Conservation (phyloP, 1,140 invertebrate species). For the Habropoda laboriosa region DNA sequence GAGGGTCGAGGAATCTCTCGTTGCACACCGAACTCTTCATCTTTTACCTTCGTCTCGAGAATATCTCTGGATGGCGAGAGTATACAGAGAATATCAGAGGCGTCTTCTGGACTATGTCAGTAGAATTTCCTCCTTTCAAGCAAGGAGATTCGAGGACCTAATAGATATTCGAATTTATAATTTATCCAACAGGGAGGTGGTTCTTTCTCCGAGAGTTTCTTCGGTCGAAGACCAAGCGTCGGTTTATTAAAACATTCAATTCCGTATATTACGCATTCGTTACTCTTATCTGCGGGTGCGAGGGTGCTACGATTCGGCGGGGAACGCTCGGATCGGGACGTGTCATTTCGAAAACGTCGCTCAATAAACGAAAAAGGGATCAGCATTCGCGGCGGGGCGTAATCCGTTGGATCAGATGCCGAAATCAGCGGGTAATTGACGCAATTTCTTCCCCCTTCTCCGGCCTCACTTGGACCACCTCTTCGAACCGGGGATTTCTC, state of each 20-base stretch:
- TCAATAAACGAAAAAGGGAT: conserved; percentile 76
- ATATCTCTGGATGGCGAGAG: too few relatives aligned
- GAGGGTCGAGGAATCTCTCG: conserved; percentile 27
- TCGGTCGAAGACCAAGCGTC: neutral
- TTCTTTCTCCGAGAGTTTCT: neutral
- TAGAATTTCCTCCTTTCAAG: neutral
- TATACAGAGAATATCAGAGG: too few relatives aligned
- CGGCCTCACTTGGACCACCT: neutral
- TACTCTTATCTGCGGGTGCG: conserved; percentile 59
- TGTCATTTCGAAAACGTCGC: conserved; percentile 63
- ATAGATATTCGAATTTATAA: too few relatives aligned
- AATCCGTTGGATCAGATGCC: conserved; percentile 76
- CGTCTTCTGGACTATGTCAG: too few relatives aligned
- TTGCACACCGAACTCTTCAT: too few relatives aligned
- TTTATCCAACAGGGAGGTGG: neutral
- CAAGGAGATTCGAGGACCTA: too few relatives aligned
- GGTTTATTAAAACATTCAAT: conserved; percentile 69
- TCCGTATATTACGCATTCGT: conserved; percentile 65
- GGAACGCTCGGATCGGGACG: conserved; percentile 36
- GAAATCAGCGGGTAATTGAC: conserved; percentile 81
- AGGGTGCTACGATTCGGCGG: conserved; percentile 27
- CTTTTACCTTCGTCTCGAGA: too few relatives aligned
- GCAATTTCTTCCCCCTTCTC: conserved; percentile 73
- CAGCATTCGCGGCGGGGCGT: conserved; percentile 74
- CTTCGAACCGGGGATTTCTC: conserved; percentile 43